Evolutionary conservation across 2,888 invertebrate species (phyloP), one percentile per base, ranked within the genome.

Genomic region (Adela reaumurella): DNA sequence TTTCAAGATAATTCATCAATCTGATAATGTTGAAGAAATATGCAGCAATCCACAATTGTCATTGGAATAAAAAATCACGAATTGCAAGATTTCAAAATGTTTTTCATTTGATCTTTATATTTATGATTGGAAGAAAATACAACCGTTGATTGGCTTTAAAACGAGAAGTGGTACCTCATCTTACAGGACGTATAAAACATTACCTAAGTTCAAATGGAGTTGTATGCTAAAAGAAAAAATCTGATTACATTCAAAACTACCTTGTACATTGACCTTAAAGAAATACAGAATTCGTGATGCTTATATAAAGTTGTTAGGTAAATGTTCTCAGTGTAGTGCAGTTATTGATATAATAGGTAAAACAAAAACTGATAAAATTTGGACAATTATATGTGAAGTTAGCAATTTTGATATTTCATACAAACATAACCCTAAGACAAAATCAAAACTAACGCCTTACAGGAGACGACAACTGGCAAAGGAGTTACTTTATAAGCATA

Each of bases 381-480:
- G 50, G 49, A 52, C 42, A 47, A 45, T 52, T 47, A 50, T 51
- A 48, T 52, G 52, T 49, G 47, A 51, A 51, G 51, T 52, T 51
- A 46, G 50, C 51, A 47, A 47, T 51, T 51, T 46, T 49, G 51
- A 52, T 24, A 24, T 24, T 24, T 24, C 24, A 24, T 24, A 45
- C 44, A 52, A 49, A 52, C 53, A 53, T 47, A 53, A 53, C 47
- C 50, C 53, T 47, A 51, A 51, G 47, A 50, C 51, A 52, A 53
- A 53, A 52, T 46, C 53, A 46, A 52, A 53, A 52, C 48, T 53
- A 46, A 52, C 52, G 44, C 53, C 52, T 50, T 53, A 52, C 48
- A 53, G 46, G 50, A 53, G 53, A 53, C 45, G 50, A 48, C 46
- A 53, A 49, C 46, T 53, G 50, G 51, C 53, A 46, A 50, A 53